phyloP scores from a whole-genome alignment of 2,797 vertebrate genomes.

The Erpetoichthys calabaricus region DNA sequence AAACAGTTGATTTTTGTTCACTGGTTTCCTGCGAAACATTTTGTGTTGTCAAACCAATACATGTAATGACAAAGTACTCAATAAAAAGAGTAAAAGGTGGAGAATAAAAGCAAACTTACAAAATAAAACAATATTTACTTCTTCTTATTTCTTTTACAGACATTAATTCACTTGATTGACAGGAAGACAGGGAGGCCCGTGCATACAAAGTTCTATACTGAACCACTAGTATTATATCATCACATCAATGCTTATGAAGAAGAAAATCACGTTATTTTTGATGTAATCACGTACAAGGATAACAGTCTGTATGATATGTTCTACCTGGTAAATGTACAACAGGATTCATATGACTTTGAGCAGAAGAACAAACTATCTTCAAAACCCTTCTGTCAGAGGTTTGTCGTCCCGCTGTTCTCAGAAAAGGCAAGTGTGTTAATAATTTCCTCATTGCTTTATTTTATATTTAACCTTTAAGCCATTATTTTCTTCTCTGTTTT shows the following conservation, averaged over 20 bases:
- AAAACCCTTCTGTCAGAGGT: constrained; percentile 53
- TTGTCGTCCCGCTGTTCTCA: constrained; percentile 57
- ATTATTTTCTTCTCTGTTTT: too few relatives aligned
- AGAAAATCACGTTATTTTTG: constrained; percentile 63
- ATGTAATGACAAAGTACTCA: too few relatives aligned
- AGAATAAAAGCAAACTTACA: too few relatives aligned
- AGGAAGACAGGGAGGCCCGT: constrained; percentile 55
- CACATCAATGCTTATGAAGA: constrained; percentile 87
- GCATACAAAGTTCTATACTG: constrained; percentile 44
- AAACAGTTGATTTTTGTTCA: too few relatives aligned
- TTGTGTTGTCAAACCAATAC: too few relatives aligned
- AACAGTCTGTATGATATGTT: constrained; percentile 74
- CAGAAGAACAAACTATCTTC: constrained; percentile 28
- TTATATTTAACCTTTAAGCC: too few relatives aligned
- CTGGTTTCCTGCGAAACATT: too few relatives aligned
- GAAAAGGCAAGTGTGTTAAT: constrained; percentile 43
- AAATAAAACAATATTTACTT: not conserved
- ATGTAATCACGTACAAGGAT: constrained; percentile 66
- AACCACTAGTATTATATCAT: constrained; percentile 72
- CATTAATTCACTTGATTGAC: constrained; percentile 70
- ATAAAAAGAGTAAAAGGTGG: too few relatives aligned
- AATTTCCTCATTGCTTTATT: not conserved
- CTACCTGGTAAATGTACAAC: constrained; percentile 60
- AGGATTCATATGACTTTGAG: constrained; percentile 27
- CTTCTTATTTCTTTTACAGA: constrained; percentile 45